These are phyloP conservation scores for Catharus bicknelli DNA, from an alignment of 2,113 vertebrate genomes.

Conservation along the genomic window DNA sequence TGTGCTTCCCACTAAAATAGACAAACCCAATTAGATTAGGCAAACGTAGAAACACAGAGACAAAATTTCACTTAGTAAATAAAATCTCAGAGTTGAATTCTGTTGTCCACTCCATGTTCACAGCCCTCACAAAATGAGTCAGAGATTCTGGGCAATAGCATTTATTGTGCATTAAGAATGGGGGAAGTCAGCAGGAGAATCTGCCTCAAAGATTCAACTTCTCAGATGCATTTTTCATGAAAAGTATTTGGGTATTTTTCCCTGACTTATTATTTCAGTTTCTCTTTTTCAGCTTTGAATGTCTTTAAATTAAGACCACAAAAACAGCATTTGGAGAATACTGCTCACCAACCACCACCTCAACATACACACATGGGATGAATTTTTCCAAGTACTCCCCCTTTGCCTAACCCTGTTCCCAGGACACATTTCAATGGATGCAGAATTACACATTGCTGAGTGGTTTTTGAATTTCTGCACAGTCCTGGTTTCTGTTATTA, in stretches of 20 bases:
- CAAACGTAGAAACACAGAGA: slow-evolving; percentile 58
- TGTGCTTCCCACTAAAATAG: slow-evolving; percentile 60
- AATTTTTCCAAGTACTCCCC: neutral
- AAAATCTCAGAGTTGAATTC: slow-evolving; percentile 26
- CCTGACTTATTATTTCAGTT: neutral
- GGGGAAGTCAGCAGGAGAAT: neutral
- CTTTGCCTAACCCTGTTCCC: neutral
- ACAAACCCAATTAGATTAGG: slow-evolving; percentile 66
- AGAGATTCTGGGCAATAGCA: neutral
- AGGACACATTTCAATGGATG: neutral
- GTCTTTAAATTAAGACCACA: neutral
- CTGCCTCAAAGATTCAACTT: neutral
- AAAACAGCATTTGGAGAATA: neutral
- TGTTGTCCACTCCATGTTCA: slow-evolving; percentile 12
- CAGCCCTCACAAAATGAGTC: neutral
- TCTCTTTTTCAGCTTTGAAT: neutral
- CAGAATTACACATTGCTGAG: neutral
- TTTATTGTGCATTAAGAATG: neutral
- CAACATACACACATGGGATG: fast-evolving
- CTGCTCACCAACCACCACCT: neutral
- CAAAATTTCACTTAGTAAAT: slow-evolving; percentile 54
- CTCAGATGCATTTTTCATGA: neutral
- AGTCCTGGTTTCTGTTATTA: neutral
- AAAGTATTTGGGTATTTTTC: neutral
- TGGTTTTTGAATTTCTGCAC: neutral